Percentiles rank a stretch among this genome's conserved stretches.
Conservation (phyloP, 2,113 vertebrate species). For the Barbus barbus region DNA sequence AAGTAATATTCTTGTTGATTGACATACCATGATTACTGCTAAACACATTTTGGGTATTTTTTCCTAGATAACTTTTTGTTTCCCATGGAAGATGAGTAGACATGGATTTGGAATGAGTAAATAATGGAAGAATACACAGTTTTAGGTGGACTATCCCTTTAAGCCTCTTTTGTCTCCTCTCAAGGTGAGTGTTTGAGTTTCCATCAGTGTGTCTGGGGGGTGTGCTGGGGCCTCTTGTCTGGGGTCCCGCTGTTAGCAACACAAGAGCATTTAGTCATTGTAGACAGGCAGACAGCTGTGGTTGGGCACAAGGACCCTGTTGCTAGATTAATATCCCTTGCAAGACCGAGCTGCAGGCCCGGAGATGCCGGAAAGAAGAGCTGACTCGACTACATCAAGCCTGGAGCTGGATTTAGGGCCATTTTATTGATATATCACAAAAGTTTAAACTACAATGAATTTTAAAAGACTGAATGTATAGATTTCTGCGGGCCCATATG, state of each 20-base stretch:
- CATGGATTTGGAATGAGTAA: not conserved
- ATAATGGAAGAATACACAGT: not conserved
- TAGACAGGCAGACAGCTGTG: slow-evolving; percentile 53
- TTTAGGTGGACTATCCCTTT: not conserved
- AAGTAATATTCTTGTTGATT: too few relatives aligned
- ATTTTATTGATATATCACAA: not conserved
- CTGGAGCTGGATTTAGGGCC: not conserved
- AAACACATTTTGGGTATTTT: not conserved
- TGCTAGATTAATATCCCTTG: slow-evolving; percentile 59
- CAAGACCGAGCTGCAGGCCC: slow-evolving; percentile 47
- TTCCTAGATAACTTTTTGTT: not conserved
- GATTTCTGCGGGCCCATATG: not conserved
- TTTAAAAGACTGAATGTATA: not conserved
- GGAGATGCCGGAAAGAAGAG: slow-evolving; percentile 34
- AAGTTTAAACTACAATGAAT: slow-evolving; percentile 18
- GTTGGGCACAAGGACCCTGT: slow-evolving; percentile 52
- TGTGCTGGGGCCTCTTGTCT: slow-evolving; percentile 7
- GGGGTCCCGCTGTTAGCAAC: slow-evolving; percentile 47
- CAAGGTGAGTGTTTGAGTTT: slow-evolving; percentile 41
- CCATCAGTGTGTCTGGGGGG: slow-evolving; percentile 9
- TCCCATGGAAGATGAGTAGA: not conserved
- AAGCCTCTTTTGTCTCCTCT: not conserved
- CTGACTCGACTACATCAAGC: slow-evolving; percentile 14
- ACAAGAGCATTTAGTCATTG: slow-evolving; percentile 57
- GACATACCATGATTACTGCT: too few relatives aligned